Evolutionary conservation across 2,888 invertebrate genomes (phyloP).

Genomic region (Falcaria lacertinaria): DNA sequence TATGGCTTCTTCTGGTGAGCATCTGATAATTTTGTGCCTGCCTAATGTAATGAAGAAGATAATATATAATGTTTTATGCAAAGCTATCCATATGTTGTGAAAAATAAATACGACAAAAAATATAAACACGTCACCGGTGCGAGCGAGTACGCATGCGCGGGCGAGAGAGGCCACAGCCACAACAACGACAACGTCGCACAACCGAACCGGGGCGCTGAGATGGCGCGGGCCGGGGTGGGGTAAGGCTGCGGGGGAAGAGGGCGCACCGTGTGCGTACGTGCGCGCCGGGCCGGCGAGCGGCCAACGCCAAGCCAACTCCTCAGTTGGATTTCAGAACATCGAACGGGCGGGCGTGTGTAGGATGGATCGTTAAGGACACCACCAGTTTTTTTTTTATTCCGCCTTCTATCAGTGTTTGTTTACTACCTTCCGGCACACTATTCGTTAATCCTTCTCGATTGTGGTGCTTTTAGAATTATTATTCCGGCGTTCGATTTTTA

Average conservation of each 20-base stretch:
- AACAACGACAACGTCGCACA: slow-evolving; percentile 50
- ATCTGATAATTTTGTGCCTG: slow-evolving; percentile 14
- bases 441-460: slow-evolving; percentile 72
- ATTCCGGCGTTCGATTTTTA: slow-evolving; percentile 60
- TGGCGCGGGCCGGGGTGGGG: slow-evolving; percentile 15
- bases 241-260: slow-evolving; percentile 30
- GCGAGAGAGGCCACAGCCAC: slow-evolving; percentile 59
- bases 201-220: slow-evolving; percentile 33
- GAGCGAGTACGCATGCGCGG: slow-evolving; percentile 68
- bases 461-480: slow-evolving; percentile 65
- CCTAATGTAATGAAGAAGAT: slow-evolving; percentile 13
- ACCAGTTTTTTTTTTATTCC: slow-evolving; percentile 81
- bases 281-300: slow-evolving; percentile 41
- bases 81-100: slow-evolving; percentile 29
- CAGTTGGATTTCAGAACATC: slow-evolving; percentile 80
- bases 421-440: slow-evolving; percentile 72
- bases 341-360: slow-evolving; percentile 78
- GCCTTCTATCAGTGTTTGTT: slow-evolving; percentile 78
- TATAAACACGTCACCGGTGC: slow-evolving; percentile 73
- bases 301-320: slow-evolving; percentile 46
- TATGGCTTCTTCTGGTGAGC: slow-evolving; percentile 1
- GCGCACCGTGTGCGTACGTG: slow-evolving; percentile 24
- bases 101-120: slow-evolving; percentile 65
- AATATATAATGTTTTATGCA: slow-evolving; percentile 12
- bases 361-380: slow-evolving; percentile 78